These are phyloP conservation scores for Diabrotica balteata DNA, from an alignment of 2,888 invertebrate genomes.

Conservation along the genomic window DNA sequence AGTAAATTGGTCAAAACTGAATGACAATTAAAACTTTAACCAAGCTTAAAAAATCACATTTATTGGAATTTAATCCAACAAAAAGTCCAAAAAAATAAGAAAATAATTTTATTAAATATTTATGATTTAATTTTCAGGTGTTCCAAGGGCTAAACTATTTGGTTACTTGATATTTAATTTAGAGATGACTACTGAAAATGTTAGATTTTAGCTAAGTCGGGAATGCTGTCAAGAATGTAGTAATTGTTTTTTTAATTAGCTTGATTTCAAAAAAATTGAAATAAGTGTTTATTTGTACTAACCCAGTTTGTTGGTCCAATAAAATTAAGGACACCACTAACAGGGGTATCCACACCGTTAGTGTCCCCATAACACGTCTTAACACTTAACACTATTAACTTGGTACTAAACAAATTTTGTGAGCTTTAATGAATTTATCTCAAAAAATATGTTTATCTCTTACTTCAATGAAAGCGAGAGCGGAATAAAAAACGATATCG, in stretches of 20 bases:
- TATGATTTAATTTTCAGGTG: no score
- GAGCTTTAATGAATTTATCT: conserved; percentile 20
- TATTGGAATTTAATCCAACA: no score
- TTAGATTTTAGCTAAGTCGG: no score
- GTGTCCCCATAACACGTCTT: conserved; percentile 13
- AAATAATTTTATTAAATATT: no score
- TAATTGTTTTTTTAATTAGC: not conserved
- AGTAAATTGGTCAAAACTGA: no score
- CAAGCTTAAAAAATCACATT: no score
- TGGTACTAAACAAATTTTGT: conserved; percentile 21
- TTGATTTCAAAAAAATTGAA: not conserved
- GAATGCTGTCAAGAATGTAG: not conserved
- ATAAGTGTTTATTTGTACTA: conserved; percentile 1
- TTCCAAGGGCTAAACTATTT: not conserved
- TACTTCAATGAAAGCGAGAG: conserved; percentile 18
- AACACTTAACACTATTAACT: conserved; percentile 16
- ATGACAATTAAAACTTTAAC: no score
- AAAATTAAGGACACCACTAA: conserved; percentile 12
- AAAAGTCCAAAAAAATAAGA: no score
- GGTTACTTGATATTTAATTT: not conserved
- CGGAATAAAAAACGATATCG: conserved; percentile 14
- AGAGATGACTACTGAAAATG: no score
- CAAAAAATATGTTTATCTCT: conserved; percentile 12
- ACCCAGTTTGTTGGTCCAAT: conserved; percentile 16
- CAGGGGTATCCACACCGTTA: conserved; percentile 16